Base-by-base conservation (phyloP, 2,888 invertebrate species). In the Monoplex corrugatus region DNA sequence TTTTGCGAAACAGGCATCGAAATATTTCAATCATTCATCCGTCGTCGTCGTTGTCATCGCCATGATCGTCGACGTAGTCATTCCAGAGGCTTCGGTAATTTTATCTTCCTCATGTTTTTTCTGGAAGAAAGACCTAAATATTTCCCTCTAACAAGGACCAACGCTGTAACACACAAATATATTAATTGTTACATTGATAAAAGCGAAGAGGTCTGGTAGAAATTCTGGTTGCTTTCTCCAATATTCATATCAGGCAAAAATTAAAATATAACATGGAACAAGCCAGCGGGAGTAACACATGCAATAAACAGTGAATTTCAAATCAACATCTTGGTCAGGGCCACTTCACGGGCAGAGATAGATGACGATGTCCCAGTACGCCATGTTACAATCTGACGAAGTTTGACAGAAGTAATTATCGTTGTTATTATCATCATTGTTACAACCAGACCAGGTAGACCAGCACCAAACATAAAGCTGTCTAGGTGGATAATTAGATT, bases 281-380 rank as follows among this genome's bases (percentile, higher is more conserved):
- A 28, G n/a, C 10, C 8, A 16, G 28, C 28, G 2, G 85, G 85
- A 40, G 43, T 40, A 38, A 40, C 19, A 13, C 57, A 85, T 13
- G 63, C 40, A 38, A 85, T 85, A 28, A 85, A 45, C 2, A 85
- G 40, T 23, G 85, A 57, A 40, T 6, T 63, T 6, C 68, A 35
- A 32, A 85, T 85, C 57, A 85, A n/a, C 85, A 85, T 85, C 38
- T 63, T 85, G 40, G 85, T 85, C 38, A 85, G 85, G 0, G 85
- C 57, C 68, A 85, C 40, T 35, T 85, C 85, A 10, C n/a, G 85
- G 28, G 68, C 6, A 40, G 85, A 85, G 13, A 68, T 13, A 13
- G 85, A 43, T 10, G 87, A 75, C 1, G 87, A 87, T 6, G 87
- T 85, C 35, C 32, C 63, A 44, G 38, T 28, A 8, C 85, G 57